These are phyloP conservation scores for Ctenodactylus gundi DNA, from an alignment of 2,113 vertebrate species.

Conservation along the genomic window DNA sequence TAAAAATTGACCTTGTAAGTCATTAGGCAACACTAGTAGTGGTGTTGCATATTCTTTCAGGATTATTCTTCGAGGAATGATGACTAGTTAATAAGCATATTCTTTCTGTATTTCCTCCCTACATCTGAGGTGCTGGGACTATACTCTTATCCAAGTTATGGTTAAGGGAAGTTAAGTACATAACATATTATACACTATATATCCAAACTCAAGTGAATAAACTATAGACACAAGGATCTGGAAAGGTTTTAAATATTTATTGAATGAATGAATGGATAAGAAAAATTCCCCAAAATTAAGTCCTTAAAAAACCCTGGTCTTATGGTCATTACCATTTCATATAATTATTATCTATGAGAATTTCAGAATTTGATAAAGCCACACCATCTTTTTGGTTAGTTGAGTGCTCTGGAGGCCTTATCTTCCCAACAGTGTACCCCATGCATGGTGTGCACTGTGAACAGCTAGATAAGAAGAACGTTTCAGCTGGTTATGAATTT, in stretches of 20 bases:
- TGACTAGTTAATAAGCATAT: background rate
- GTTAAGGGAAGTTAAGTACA: background rate
- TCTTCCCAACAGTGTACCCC: background rate
- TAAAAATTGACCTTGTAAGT: background rate
- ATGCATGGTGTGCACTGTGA: background rate
- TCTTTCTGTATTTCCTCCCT: background rate
- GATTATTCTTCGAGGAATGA: background rate
- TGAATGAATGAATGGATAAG: background rate
- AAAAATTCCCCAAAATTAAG: background rate
- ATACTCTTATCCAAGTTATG: background rate
- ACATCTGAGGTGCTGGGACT: background rate
- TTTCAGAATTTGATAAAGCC: background rate
- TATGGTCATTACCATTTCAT: background rate
- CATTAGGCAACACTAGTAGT: background rate
- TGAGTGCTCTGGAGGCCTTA: background rate
- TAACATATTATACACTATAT: background rate
- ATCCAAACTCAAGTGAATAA: background rate
- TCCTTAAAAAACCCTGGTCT: background rate
- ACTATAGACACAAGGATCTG: background rate
- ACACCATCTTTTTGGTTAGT: background rate
- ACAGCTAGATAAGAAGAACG: background rate
- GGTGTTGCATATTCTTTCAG: background rate
- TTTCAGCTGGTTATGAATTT: background rate
- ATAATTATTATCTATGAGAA: background rate
- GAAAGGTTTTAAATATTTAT: background rate